Evolutionary conservation across 2,888 invertebrate species (phyloP).

Genomic region (Marronus borbonicus): DNA sequence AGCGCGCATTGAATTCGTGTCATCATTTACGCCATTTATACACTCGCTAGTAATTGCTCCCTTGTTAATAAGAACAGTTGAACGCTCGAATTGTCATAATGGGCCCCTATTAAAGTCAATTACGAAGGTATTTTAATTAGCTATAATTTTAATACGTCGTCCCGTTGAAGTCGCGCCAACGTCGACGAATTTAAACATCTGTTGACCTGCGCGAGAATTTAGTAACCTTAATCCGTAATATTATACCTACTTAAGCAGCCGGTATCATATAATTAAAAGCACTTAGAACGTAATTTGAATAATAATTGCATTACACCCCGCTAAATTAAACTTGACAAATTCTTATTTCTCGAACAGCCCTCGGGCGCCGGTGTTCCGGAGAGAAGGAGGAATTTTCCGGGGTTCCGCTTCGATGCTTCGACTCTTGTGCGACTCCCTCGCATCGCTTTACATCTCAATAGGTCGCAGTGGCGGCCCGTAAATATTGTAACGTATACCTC

Average conservation of each 20-base stretch:
- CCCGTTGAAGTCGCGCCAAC: conserved; percentile 35
- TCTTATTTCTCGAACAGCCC: conserved; percentile 51
- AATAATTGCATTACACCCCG: conserved; percentile 60
- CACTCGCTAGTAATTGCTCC: not conserved
- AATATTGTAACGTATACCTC: too few species aligned
- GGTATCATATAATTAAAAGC: conserved; percentile 61
- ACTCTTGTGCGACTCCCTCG: not conserved
- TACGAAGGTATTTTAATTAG: conserved; percentile 58
- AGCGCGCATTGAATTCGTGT: not conserved
- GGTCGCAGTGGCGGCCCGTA: not conserved
- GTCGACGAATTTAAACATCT: conserved; percentile 56
- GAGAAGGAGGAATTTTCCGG: not conserved
- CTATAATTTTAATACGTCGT: conserved; percentile 55
- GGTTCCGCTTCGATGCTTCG: not conserved
- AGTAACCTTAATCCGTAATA: conserved; percentile 61
- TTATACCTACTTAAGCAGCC: conserved; percentile 61
- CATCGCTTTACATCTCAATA: conserved; percentile 17
- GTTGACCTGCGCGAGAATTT: conserved; percentile 60
- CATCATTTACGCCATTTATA: not conserved
- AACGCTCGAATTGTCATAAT: conserved; percentile 30
- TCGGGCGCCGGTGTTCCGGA: not conserved
- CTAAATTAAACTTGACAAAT: conserved; percentile 59
- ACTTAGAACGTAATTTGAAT: conserved; percentile 62
- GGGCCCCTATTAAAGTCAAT: conserved; percentile 54
- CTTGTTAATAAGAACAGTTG: conserved; percentile 17